A percentile compares a stretch with the other conserved stretches of the same genome.
Evolutionary conservation across 1,140 invertebrate species (phyloP).

Genomic region (Scylla paramamosain): DNA sequence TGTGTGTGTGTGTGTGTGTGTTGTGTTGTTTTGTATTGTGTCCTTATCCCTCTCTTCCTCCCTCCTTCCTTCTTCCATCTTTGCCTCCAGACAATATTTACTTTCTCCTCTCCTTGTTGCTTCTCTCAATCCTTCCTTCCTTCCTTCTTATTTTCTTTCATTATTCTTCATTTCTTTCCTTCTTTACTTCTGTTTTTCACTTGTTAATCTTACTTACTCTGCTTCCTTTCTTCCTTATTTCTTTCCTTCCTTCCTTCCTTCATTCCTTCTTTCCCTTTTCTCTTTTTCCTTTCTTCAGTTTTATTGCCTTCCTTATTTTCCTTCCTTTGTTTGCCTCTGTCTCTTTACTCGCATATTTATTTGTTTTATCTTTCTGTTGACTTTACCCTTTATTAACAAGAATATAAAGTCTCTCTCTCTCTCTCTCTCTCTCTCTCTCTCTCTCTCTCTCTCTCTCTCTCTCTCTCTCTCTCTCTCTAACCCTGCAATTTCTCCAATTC

Average conservation of each 20-base stretch:
- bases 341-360: too few species aligned
- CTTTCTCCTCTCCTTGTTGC: too few species aligned
- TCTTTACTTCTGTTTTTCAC: not conserved
- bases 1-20: too few species aligned
- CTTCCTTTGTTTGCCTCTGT: not conserved
- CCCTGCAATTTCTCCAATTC: not conserved
- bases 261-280: not conserved
- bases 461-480: conserved; percentile 35
- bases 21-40: too few species aligned
- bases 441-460: conserved; percentile 53
- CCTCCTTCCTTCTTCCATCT: too few species aligned
- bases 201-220: not conserved
- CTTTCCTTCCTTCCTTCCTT: not conserved
- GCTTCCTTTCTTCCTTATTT: not conserved
- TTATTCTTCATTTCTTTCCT: not conserved
- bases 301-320: not conserved
- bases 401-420: not conserved
- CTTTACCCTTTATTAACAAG: too few species aligned
- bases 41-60: too few species aligned
- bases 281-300: not conserved
- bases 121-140: too few species aligned
- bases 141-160: too few species aligned
- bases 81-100: too few species aligned
- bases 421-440: conserved; percentile 50
- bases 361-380: too few species aligned